Evolutionary conservation across 2,888 invertebrate genomes (phyloP).

Genomic region (Melikaiella ostensackeni): DNA sequence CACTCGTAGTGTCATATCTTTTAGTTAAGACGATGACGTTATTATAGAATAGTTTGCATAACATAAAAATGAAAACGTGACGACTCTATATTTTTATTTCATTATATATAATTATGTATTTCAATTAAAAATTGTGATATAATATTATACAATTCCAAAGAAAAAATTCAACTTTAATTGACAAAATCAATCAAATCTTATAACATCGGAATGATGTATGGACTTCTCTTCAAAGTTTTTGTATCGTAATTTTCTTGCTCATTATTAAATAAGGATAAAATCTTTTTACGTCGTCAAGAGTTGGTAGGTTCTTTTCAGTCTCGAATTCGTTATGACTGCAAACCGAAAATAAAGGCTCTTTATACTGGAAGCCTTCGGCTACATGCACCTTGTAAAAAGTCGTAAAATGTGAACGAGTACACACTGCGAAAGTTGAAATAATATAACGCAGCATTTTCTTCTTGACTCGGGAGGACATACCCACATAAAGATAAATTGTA

Average conservation of each 20-base stretch:
- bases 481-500: not conserved
- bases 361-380: not conserved
- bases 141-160: not conserved
- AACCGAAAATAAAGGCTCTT: constrained; percentile 37
- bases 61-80: not conserved
- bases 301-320: not conserved
- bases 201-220: not conserved
- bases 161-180: not conserved
- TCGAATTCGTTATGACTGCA: constrained; percentile 25
- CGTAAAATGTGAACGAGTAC: constrained; percentile 12
- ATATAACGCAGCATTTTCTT: constrained; percentile 8
- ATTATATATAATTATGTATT: too few species aligned
- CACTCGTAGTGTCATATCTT: not conserved
- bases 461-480: not conserved
- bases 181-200: not conserved
- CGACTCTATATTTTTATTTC: not conserved
- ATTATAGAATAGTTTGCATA: not conserved
- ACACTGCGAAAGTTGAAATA: constrained; percentile 12
- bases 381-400: constrained; percentile 27
- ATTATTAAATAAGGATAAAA: not conserved
- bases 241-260: not conserved
- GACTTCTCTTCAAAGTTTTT: not conserved
- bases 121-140: not conserved
- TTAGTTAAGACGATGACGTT: not conserved
- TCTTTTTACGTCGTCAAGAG: not conserved